These are phyloP conservation scores for Aix galericulata DNA, from an alignment of 2,113 vertebrate genomes.

Conservation along the genomic window DNA sequence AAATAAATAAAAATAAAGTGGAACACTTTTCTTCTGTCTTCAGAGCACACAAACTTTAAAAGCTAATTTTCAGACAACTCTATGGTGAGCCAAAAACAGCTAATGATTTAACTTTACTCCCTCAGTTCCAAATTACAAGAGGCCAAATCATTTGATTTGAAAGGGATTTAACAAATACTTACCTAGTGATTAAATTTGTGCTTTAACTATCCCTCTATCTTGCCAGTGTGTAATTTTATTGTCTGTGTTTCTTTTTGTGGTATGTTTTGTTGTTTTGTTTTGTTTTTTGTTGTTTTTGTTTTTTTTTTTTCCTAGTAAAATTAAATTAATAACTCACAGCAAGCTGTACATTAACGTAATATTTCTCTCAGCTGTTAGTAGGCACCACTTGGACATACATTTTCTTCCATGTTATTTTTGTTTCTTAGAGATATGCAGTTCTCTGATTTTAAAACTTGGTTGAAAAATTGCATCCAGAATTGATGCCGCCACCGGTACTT, in stretches of 20 bases:
- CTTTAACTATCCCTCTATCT: background rate
- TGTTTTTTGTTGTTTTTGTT: background rate
- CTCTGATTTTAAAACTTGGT: background rate
- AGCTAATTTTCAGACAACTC: background rate
- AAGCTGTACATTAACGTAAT: background rate
- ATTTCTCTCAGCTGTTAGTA: background rate
- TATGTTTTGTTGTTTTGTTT: background rate
- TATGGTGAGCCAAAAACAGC: background rate
- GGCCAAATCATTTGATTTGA: background rate
- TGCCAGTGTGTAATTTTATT: background rate
- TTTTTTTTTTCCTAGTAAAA: background rate
- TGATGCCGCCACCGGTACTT: background rate
- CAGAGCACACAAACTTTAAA: background rate
- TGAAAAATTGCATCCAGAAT: background rate
- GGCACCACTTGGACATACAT: background rate
- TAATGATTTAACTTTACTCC: background rate
- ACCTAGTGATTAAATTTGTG: background rate
- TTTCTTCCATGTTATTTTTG: background rate
- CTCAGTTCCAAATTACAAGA: background rate
- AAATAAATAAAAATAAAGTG: background rate
- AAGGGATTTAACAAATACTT: background rate
- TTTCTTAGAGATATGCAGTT: background rate
- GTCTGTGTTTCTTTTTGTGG: background rate
- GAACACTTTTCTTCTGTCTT: background rate
- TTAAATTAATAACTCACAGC: background rate